These are phyloP conservation scores for Lucinisca nassula DNA, from an alignment of 2,888 invertebrate species.

Conservation along the genomic window DNA sequence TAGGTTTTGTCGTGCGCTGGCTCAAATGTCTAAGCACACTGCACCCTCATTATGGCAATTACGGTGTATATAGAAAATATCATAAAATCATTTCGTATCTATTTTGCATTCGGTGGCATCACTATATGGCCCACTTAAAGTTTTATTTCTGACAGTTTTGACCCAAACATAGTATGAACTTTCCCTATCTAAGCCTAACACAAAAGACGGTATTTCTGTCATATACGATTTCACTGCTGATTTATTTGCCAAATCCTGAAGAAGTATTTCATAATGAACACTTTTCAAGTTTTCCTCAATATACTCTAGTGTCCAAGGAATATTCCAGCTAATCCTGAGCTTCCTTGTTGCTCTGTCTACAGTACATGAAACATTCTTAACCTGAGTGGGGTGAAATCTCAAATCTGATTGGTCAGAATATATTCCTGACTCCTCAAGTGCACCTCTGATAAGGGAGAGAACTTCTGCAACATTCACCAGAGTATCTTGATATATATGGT, in stretches of 20 bases:
- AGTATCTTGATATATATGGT: constrained; percentile 89
- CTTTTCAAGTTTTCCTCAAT: constrained; percentile 29
- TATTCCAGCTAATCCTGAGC: constrained; percentile 74
- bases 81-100: background rate
- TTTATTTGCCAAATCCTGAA: constrained; percentile 70
- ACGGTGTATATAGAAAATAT: no score
- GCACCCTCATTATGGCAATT: no score
- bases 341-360: background rate
- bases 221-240: background rate
- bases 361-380: constrained; percentile 60
- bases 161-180: constrained; percentile 79
- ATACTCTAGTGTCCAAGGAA: constrained; percentile 81
- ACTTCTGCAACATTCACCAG: constrained; percentile 84
- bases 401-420: background rate
- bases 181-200: background rate
- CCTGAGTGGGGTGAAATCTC: constrained; percentile 56
- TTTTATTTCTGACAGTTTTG: constrained; percentile 69
- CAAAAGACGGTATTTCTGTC: background rate
- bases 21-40: no score
- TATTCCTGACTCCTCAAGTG: background rate
- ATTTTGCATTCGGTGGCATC: constrained; percentile 47
- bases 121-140: constrained; percentile 75
- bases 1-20: no score
- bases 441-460: constrained; percentile 63
- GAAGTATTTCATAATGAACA: constrained; percentile 79